Evolutionary conservation across 2,888 invertebrate genomes (phyloP), one percentile per base, ranked within the genome.

Genomic region (Abrostola triplasia): DNA sequence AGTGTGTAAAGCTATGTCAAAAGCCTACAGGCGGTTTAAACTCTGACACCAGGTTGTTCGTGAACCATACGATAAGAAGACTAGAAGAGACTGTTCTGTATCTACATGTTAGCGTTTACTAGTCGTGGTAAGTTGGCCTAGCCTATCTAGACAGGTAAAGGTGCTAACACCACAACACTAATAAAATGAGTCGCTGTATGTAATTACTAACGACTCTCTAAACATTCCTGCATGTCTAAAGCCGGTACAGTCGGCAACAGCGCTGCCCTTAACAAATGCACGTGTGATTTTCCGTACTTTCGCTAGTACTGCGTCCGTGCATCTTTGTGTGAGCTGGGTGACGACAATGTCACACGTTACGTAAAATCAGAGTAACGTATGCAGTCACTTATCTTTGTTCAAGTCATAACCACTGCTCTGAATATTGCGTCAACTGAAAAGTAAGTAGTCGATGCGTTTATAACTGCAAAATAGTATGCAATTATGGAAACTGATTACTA

Each of bases 301-400:
- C 89, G 87, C 82, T 89, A 91, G 82, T 49, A 72, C 76, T 76
- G 72, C 75, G 73, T 54, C 72, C 77, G 83, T 88, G 91, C 89
- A 91, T 91, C 90, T 83, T 92, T 92, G 87, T 91, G 91, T 84
- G 92, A 92, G 77, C 48, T 51, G 61, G 69, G 73, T 74, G 65
- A 41, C 76, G 76, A 78, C 91, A 90, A 90, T 90, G 90, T 89
- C 90, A 90, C 68, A 53, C 50, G 77, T 92, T 90, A 90, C 86
- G 85, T 90, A 90, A 76, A 62, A 52, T 37, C 24, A n/a, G 10
- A 4, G 40, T 10, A 12, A 60, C 42, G 57, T 60, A 37, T 48
- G 69, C 40, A 49, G 44, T 44, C 47, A 48, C 13, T 58, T 58
- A 59, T 59, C 55, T 44, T 54, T 53, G 41, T 69, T 10, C n/a